Base-by-base conservation (phyloP, 2,888 invertebrate species). In the Drosophila kambysellisi region DNA sequence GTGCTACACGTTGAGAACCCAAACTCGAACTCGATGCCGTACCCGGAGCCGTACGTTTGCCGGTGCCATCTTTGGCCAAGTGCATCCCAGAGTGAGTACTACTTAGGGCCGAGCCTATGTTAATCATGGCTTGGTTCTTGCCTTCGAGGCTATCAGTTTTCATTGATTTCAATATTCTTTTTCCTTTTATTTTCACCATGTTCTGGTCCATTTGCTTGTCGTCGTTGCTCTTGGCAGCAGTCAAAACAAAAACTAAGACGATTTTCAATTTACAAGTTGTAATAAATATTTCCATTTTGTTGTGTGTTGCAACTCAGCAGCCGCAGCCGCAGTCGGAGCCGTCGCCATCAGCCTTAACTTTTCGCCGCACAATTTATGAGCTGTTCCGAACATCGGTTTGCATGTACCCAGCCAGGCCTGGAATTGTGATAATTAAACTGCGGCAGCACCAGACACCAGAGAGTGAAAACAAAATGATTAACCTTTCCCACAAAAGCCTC, bases 381-480 rank as follows among this genome's bases (percentile, higher is more conserved):
- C 82, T 69, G 66, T 70, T 70, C 64, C 32, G 57, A 60, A 70
- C 63, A 29, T 29, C 58, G 59, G 43, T 56, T 56, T 59, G 74
- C 78, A 75, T 77, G 78, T 66, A 74, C 70, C 25, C 25, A 25
- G 25, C 25, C 63, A 74, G 79, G 89, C 77, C 86, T 83, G 57
- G 66, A 71, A 74, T 84, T 76, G 77, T 71, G 88, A 89, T 86
- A 86, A 86, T 86, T 86, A 89, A 86, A 87, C 88, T 73, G 69
- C 70, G 72, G 82, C 82, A 76, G 30, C 56, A 2, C 25, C 25
- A 60, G 63, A 39, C 56, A 59, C 43, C 61, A 35, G 61, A 72
- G 77, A 84, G 72, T 88, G 85, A 87, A 87, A 86, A 79, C 74
- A 82, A 82, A 89, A 89, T 87, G 82, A 87, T 87, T 88, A 87